These are phyloP conservation scores for Pristionchus exspectatus DNA, from an alignment of 2,888 invertebrate genomes.

Conservation along the genomic window DNA sequence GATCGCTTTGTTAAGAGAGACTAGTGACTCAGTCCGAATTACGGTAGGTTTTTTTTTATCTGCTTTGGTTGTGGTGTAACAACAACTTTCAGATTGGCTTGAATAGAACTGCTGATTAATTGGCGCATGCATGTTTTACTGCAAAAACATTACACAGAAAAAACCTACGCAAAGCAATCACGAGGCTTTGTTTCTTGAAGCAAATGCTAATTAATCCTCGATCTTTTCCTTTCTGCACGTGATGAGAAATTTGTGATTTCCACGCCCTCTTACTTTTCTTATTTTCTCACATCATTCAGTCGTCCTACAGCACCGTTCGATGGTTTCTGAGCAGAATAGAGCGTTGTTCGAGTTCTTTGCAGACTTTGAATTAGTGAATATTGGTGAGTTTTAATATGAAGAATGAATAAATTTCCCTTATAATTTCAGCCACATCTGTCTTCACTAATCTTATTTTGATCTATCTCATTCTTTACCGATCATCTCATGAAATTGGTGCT, in stretches of 20 bases:
- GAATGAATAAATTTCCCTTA: not conserved
- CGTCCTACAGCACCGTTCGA: not conserved
- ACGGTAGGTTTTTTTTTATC: no score
- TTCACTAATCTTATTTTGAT: no score
- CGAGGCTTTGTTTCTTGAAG: not conserved
- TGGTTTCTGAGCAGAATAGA: not conserved
- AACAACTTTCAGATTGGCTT: no score
- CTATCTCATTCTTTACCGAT: no score
- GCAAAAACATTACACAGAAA: not conserved
- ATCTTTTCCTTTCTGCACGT: not conserved
- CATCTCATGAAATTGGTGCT: no score
- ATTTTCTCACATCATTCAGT: not conserved
- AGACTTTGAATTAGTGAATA: not conserved
- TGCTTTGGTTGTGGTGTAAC: no score
- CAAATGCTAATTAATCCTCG: not conserved
- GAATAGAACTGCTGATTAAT: not conserved
- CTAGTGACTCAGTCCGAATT: no score
- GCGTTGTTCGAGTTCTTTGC: slow-evolving; percentile 1
- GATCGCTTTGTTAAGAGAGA: no score
- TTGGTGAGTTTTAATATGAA: not conserved
- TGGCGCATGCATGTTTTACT: not conserved
- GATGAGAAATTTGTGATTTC: not conserved
- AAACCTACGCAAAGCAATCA: not conserved
- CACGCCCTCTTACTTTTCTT: not conserved
- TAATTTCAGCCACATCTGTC: not conserved